Evolutionary conservation across 30 jellyfish, hydroid and myxozoan species (phyloP).

Genomic region (Sanderia malayensis): DNA sequence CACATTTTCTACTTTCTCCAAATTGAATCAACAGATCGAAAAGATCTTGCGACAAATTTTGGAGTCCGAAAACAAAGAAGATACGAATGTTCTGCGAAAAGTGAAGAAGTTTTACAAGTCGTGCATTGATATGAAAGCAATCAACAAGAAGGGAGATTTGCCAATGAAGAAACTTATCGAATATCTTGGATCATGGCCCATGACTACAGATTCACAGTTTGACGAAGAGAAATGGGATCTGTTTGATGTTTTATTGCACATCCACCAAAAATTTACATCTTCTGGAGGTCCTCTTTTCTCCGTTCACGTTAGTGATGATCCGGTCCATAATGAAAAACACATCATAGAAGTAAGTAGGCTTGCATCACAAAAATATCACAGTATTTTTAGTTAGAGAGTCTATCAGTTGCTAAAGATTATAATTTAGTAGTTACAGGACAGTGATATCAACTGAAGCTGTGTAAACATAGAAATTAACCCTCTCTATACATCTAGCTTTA

Average conservation of each 20-base stretch:
- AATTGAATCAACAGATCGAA: constrained; percentile 89
- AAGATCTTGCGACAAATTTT: constrained; percentile 68
- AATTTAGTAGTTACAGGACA: no score
- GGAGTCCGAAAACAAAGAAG: constrained; percentile 43
- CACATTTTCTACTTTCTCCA: constrained; percentile 89
- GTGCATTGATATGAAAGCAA: constrained; percentile 72
- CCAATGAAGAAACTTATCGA: constrained; percentile 80
- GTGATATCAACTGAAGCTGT: no score
- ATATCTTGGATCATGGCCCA: constrained; percentile 87
- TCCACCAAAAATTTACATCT: constrained; percentile 88
- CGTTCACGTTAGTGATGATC: constrained; percentile 96
- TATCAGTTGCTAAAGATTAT: no score
- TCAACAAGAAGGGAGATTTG: constrained; percentile 59
- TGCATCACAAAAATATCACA: no score
- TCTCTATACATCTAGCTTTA: no score
- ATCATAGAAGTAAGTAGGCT: constrained; percentile 72
- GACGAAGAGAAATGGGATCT: constrained; percentile 70
- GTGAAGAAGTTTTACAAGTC: constrained; percentile 79
- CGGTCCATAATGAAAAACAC: constrained; percentile 86
- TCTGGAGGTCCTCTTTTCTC: constrained; percentile 98
- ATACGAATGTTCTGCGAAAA: constrained; percentile 59
- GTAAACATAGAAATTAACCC: no score
- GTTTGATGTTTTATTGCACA: constrained; percentile 40
- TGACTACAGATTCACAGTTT: constrained; percentile 65
- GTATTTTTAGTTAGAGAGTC: no score